phyloP scores from a whole-genome alignment of 1,140 invertebrate species.

The Drosophila kikkawai region DNA sequence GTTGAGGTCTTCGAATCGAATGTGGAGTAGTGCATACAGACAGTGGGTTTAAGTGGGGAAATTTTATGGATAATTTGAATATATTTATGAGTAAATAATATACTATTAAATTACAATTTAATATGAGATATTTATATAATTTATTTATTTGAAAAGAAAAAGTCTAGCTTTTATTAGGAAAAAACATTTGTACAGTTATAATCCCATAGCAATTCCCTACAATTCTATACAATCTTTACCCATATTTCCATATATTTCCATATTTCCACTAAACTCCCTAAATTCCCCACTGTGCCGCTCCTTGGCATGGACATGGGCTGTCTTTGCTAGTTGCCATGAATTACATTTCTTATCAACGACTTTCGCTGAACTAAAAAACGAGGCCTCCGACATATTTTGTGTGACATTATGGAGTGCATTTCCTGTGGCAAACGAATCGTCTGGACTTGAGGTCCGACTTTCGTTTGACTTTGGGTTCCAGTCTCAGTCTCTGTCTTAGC shows the following conservation, averaged over 20 bases:
- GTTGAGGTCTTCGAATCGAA: slow-evolving; percentile 34
- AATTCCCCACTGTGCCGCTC: slow-evolving; percentile 26
- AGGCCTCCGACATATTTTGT: slow-evolving; percentile 14
- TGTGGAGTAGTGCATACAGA: slow-evolving; percentile 17
- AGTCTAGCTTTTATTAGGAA: not conserved
- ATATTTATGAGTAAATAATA: not conserved
- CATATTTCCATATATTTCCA: not conserved
- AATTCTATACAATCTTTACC: not conserved
- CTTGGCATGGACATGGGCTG: slow-evolving; percentile 10
- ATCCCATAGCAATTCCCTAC: no score
- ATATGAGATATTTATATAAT: not conserved
- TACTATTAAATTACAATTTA: not conserved
- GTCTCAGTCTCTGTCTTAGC: not conserved
- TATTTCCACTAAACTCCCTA: no score
- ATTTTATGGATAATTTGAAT: not conserved
- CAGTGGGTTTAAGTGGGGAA: slow-evolving; percentile 6
- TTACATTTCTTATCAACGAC: slow-evolving; percentile 57
- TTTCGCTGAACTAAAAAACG: slow-evolving; percentile 47
- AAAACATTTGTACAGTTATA: not conserved
- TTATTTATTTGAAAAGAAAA: not conserved
- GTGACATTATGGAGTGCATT: slow-evolving; percentile 47
- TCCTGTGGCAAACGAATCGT: slow-evolving; percentile 47
- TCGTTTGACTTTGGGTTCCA: slow-evolving; percentile 14
- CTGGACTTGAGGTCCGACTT: slow-evolving; percentile 24
- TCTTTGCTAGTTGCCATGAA: slow-evolving; percentile 51